Evolutionary conservation across 2,113 vertebrate genomes (phyloP).

Genomic region (Channa maculata): DNA sequence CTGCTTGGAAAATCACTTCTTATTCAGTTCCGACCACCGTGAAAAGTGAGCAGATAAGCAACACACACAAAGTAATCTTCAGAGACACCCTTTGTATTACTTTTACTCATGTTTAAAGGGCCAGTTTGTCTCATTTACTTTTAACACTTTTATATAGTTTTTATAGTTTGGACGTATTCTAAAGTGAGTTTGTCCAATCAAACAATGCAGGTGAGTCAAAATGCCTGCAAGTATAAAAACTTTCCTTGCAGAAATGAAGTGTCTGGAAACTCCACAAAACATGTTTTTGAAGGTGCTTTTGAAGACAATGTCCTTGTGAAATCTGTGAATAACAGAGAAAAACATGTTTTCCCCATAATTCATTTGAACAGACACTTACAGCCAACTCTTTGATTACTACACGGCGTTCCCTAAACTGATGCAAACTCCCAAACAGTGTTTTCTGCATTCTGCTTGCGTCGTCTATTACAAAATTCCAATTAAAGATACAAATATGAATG

Average conservation of each 20-base stretch:
- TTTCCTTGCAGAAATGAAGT: not conserved
- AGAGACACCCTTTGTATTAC: not conserved
- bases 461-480: conserved; percentile 15
- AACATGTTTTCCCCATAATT: conserved; percentile 5
- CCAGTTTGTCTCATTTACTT: conserved; percentile 1
- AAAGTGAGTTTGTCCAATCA: not conserved
- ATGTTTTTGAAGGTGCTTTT: not conserved
- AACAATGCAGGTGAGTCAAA: not conserved
- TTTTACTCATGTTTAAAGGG: conserved; percentile 12
- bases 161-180: not conserved
- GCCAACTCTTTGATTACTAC: not conserved
- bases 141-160: not conserved
- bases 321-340: not conserved
- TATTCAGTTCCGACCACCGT: conserved; percentile 36
- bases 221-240: not conserved
- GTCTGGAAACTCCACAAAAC: not conserved
- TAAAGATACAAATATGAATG: conserved; percentile 36
- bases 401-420: not conserved
- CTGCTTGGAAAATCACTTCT: conserved; percentile 45
- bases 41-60: conserved; percentile 21
- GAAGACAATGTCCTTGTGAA: not conserved
- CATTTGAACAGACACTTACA: not conserved
- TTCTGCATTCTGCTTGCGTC: not conserved
- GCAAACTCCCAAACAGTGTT: not conserved
- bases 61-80: conserved; percentile 1